These are phyloP conservation scores for Dromius quadrimaculatus DNA, from an alignment of 2,888 invertebrate genomes.

Conservation along the genomic window DNA sequence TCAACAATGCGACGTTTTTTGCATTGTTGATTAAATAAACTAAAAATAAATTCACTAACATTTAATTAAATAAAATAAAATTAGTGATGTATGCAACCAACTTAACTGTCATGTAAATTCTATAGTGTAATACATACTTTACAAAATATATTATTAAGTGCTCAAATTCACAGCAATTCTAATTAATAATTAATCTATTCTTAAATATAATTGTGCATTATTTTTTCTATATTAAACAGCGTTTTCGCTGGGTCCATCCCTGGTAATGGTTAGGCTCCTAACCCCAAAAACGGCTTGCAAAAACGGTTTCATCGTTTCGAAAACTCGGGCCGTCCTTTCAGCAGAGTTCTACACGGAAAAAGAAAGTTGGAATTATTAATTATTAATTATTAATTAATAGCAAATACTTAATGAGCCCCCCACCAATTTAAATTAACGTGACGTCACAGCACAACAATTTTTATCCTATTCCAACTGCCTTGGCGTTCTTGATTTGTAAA, in stretches of 20 bases:
- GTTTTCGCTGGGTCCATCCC: constrained; percentile 37
- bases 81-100: constrained; percentile 18
- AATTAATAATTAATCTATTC: background rate
- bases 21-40: constrained; percentile 25
- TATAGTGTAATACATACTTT: background rate
- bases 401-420: no score
- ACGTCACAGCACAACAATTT: no score
- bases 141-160: background rate
- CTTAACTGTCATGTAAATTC: constrained; percentile 8
- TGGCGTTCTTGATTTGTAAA: no score
- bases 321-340: constrained; percentile 39
- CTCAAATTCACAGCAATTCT: background rate
- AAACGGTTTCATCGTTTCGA: constrained; percentile 74
- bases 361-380: background rate
- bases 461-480: no score
- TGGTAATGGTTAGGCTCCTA: constrained; percentile 68
- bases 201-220: background rate
- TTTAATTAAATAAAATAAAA: background rate
- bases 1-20: constrained; percentile 3
- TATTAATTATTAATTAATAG: no score
- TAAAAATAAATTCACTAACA: constrained; percentile 8
- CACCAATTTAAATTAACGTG: no score
- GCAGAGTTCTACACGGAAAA: constrained; percentile 40
- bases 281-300: constrained; percentile 80
- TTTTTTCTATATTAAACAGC: constrained; percentile 15